phyloP scores from a whole-genome alignment of 2,113 vertebrate species.

The Macroglossus sobrinus region DNA sequence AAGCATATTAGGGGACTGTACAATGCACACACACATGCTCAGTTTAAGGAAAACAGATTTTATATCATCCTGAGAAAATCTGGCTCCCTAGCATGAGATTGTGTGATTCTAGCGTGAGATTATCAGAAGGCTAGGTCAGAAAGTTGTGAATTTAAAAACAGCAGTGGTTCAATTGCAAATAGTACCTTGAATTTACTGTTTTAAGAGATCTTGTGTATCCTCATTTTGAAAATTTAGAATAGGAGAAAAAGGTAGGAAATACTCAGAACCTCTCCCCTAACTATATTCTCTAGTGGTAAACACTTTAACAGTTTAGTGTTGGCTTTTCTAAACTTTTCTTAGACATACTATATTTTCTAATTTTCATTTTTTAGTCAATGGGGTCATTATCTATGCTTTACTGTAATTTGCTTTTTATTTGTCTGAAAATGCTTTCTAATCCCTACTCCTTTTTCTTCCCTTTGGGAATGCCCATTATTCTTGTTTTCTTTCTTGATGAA shows the following conservation, averaged over 20 bases:
- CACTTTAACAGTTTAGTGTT: background rate
- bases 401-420: background rate
- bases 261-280: background rate
- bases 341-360: background rate
- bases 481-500: no score
- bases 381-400: background rate
- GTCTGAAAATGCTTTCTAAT: no score
- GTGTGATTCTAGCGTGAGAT: background rate
- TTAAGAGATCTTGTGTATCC: background rate
- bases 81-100: background rate
- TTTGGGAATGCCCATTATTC: no score
- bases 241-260: background rate
- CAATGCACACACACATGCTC: background rate
- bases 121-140: background rate
- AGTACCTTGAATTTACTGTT: background rate
- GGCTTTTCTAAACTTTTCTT: background rate
- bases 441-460: no score
- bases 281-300: background rate
- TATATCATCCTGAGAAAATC: background rate
- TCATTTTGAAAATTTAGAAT: slow-evolving; percentile 14
- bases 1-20: no score
- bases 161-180: background rate
- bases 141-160: background rate
- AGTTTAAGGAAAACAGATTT: background rate
- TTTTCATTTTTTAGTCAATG: background rate